These are phyloP conservation scores for Chromis chromis DNA, from an alignment of 2,797 vertebrate species.

Conservation along the genomic window DNA sequence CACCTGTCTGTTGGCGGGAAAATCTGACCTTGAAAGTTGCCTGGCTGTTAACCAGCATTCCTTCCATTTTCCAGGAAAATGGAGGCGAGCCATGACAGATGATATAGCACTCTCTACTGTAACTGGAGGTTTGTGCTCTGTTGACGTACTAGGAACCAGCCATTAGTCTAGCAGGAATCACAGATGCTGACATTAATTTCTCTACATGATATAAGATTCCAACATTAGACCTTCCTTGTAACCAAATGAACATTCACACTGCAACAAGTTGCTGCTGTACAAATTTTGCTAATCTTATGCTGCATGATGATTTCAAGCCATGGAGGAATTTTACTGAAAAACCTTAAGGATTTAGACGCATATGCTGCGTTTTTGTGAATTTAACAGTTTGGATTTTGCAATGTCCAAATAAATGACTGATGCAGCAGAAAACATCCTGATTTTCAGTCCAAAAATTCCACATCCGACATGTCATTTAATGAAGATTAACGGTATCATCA, in stretches of 20 bases:
- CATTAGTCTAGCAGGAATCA: background rate
- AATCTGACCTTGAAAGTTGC: conserved; percentile 26
- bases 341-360: background rate
- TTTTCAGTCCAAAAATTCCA: too few species aligned
- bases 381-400: background rate
- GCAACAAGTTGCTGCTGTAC: background rate
- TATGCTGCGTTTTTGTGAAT: background rate
- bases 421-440: background rate
- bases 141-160: conserved; percentile 10
- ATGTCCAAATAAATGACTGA: background rate
- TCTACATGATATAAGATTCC: background rate
- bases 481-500: too few species aligned
- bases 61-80: conserved; percentile 26
- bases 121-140: background rate
- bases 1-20: conserved; percentile 22
- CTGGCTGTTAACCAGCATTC: conserved; percentile 16
- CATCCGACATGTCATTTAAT: too few species aligned
- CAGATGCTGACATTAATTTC: background rate
- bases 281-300: too few species aligned
- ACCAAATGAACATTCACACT: background rate
- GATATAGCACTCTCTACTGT: background rate
- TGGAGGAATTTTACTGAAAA: too few species aligned
- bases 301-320: background rate
- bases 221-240: background rate
- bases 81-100: background rate